phyloP scores from a whole-genome alignment of 2,888 invertebrate species.

The Piscicola geometra region DNA sequence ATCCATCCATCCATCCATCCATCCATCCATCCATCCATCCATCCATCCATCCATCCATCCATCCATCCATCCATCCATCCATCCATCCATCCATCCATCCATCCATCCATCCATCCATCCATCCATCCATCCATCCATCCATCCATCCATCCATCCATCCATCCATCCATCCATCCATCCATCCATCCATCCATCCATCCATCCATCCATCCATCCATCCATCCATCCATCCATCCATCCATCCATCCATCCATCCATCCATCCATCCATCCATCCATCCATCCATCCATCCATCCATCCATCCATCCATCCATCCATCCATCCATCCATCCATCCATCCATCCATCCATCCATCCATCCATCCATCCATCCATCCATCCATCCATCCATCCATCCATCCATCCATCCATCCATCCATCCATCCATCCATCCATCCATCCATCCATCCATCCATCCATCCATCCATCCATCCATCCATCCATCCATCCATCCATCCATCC shows the following conservation, averaged over 20 bases:
- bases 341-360: constrained; percentile 1
- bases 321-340: not conserved
- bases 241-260: not conserved
- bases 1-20: no score
- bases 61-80: no score
- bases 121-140: no score
- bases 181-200: no score
- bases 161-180: no score
- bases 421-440: not conserved
- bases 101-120: no score
- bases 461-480: not conserved
- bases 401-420: constrained; percentile 1
- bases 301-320: constrained; percentile 1
- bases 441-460: not conserved
- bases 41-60: no score
- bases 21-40: no score
- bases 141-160: no score
- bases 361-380: not conserved
- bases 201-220: no score
- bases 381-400: not conserved
- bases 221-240: no score
- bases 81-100: not conserved
- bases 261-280: not conserved
- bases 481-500: not conserved
- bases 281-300: not conserved